phyloP scores from a whole-genome alignment of 92 coral and sea anemone genomes.

The Metridium senile region DNA sequence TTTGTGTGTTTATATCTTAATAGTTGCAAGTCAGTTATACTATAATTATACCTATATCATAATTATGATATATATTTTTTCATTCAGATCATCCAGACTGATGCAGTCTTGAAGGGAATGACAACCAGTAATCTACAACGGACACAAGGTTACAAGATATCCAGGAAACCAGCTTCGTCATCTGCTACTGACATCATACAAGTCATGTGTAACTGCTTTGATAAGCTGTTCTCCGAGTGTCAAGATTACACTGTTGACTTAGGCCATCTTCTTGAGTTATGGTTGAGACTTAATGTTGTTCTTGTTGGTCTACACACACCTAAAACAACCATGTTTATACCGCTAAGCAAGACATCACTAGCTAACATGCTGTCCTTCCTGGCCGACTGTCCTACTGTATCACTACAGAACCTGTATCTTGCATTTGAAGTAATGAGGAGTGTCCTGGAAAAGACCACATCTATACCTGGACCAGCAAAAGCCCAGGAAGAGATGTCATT shows the following conservation, averaged over 20 bases:
- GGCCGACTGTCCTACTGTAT: constrained; percentile 30
- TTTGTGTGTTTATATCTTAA: too few relatives aligned
- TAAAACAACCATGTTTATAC: constrained; percentile 4
- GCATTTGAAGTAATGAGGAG: constrained; percentile 40
- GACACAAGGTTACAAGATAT: constrained; percentile 1
- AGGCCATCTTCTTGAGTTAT: constrained; percentile 47
- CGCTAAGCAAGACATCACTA: constrained; percentile 15
- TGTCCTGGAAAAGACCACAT: constrained; percentile 16
- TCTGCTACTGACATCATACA: constrained; percentile 6
- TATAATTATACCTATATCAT: too few relatives aligned
- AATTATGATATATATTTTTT: not conserved
- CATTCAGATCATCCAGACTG: constrained; percentile 50
- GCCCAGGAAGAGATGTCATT: not conserved
- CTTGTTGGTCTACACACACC: constrained; percentile 10
- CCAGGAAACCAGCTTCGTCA: constrained; percentile 19
- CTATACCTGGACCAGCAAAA: not conserved
- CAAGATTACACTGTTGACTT: constrained; percentile 43
- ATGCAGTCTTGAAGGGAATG: constrained; percentile 70
- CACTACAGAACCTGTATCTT: constrained; percentile 42
- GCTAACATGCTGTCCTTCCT: constrained; percentile 29
- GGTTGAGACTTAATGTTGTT: constrained; percentile 56
- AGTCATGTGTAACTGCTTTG: constrained; percentile 39
- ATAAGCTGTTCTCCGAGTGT: constrained; percentile 53
- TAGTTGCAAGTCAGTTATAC: too few relatives aligned
- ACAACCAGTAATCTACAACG: constrained; percentile 23